Evolutionary conservation across 1,140 invertebrate genomes (phyloP).

Genomic region (Drosophila teissieri): DNA sequence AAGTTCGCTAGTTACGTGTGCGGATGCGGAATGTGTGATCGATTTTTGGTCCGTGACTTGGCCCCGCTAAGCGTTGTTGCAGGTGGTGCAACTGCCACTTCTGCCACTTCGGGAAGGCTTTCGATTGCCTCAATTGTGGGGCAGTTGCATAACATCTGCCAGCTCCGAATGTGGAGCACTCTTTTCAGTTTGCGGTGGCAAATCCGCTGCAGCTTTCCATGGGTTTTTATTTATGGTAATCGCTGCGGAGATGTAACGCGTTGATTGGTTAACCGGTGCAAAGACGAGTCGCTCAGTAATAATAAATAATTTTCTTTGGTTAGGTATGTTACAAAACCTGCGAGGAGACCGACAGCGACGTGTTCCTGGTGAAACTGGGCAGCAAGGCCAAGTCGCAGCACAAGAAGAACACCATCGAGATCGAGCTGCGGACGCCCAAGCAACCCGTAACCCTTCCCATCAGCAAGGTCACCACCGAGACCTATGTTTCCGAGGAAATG

Average conservation of each 20-base stretch:
- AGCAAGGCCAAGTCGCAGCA: constrained; percentile 70
- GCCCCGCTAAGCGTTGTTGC: constrained; percentile 34
- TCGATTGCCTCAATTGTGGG: constrained; percentile 48
- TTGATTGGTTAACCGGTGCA: no score
- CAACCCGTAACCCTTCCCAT: constrained; percentile 57
- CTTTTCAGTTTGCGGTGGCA: constrained; percentile 23
- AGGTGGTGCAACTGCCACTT: constrained; percentile 26
- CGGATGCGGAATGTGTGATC: constrained; percentile 59
- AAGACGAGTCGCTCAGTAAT: no score
- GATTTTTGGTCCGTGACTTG: constrained; percentile 46
- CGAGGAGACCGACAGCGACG: constrained; percentile 82
- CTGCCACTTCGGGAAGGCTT: constrained; percentile 29
- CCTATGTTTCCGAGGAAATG: constrained; percentile 74
- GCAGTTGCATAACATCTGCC: constrained; percentile 52
- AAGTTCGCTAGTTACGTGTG: constrained; percentile 30
- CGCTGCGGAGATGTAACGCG: constrained; percentile 13
- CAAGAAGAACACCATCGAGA: constrained; percentile 81
- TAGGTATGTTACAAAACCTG: constrained; percentile 83
- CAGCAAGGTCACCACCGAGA: constrained; percentile 76
- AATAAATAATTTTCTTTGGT: background rate
- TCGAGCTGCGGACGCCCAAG: constrained; percentile 81
- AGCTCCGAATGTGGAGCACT: constrained; percentile 58
- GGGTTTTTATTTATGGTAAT: constrained; percentile 34
- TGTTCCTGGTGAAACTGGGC: constrained; percentile 81
- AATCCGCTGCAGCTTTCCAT: constrained; percentile 25